Evolutionary conservation across 2,797 vertebrate genomes (phyloP).

Genomic region (Spondyliosoma cantharus): DNA sequence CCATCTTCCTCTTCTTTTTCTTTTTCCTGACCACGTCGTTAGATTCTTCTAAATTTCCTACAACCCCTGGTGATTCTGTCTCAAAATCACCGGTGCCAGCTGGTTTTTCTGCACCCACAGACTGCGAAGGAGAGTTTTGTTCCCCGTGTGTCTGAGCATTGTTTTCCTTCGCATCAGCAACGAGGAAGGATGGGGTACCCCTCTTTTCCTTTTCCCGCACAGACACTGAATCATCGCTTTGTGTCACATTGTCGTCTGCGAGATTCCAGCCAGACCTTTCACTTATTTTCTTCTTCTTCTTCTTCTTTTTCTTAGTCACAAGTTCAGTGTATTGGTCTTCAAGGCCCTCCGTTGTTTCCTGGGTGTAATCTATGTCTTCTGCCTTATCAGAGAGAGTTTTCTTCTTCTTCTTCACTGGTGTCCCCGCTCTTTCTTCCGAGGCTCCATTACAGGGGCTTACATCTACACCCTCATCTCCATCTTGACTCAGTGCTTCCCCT

Average conservation of each 20-base stretch:
- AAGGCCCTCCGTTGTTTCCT: neutral
- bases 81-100: slow-evolving; percentile 2
- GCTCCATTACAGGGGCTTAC: neutral
- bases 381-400: neutral
- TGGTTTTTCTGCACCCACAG: neutral
- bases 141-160: neutral
- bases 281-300: slow-evolving; percentile 38
- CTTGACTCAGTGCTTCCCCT: slow-evolving; percentile 5
- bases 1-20: slow-evolving; percentile 44
- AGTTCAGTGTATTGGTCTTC: slow-evolving; percentile 12
- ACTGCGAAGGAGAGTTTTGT: neutral
- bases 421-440: neutral
- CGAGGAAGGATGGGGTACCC: slow-evolving; percentile 56
- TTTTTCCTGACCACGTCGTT: slow-evolving; percentile 24
- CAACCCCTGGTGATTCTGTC: slow-evolving; percentile 34
- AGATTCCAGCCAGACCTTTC: neutral
- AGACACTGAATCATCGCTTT: slow-evolving; percentile 39
- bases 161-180: slow-evolving; percentile 67
- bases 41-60: neutral
- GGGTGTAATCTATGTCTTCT: neutral
- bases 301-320: slow-evolving; percentile 37
- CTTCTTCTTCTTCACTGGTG: slow-evolving; percentile 11
- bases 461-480: neutral
- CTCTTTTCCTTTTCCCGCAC: slow-evolving; percentile 41
- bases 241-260: neutral